phyloP scores from a whole-genome alignment of 2,888 invertebrate genomes.

The Actias luna region DNA sequence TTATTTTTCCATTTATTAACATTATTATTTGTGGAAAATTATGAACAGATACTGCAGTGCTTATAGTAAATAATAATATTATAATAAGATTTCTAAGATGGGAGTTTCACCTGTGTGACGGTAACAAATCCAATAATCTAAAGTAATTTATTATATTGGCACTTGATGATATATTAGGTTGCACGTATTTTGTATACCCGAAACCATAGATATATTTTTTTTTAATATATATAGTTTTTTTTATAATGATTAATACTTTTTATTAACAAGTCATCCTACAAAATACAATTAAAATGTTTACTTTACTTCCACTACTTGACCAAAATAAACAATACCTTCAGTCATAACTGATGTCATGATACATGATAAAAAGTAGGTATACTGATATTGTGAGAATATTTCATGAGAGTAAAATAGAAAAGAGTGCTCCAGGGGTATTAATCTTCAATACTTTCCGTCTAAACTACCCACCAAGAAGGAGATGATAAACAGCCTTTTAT shows the following conservation, averaged over 20 bases:
- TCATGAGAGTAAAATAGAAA: conserved; percentile 39
- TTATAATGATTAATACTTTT: too few relatives aligned
- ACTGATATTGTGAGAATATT: conserved; percentile 32
- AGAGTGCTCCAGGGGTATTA: conserved; percentile 54
- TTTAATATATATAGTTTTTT: too few relatives aligned
- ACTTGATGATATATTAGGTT: too few relatives aligned
- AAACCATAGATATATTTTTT: too few relatives aligned
- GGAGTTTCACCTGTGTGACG: too few relatives aligned
- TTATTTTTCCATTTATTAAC: conserved; percentile 7
- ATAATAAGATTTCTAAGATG: too few relatives aligned
- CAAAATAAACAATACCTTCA: background rate
- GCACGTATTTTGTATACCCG: too few relatives aligned
- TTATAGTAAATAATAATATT: too few relatives aligned
- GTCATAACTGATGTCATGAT: background rate
- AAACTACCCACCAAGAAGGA: conserved; percentile 55
- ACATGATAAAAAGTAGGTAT: background rate
- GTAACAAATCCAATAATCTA: too few relatives aligned
- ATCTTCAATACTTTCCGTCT: conserved; percentile 66
- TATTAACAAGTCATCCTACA: too few relatives aligned
- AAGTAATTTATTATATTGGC: too few relatives aligned
- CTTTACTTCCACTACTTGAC: background rate
- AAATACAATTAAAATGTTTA: background rate
- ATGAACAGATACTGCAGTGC: too few relatives aligned
- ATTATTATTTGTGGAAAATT: background rate
- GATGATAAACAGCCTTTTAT: conserved; percentile 72